Conservation (phyloP, 2,888 invertebrate genomes). For the Harpalus rubripes region DNA sequence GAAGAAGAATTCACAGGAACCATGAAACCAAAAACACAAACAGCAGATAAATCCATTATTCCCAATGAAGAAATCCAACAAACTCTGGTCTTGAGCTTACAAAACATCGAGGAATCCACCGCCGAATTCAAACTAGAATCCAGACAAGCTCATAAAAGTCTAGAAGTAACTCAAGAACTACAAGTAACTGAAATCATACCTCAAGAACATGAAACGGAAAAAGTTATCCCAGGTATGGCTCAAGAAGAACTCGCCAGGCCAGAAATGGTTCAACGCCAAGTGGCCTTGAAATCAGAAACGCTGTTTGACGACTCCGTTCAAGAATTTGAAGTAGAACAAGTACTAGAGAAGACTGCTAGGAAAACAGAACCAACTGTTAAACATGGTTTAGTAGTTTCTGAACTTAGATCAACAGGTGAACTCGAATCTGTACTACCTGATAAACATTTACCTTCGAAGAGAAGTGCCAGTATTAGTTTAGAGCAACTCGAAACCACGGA, state of each 20-base stretch:
- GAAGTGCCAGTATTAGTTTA: slow-evolving; percentile 76
- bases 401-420: slow-evolving; percentile 78
- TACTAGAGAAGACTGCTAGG: slow-evolving; percentile 72
- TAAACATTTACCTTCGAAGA: slow-evolving; percentile 76
- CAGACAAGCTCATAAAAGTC: slow-evolving; percentile 71
- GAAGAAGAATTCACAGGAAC: slow-evolving; percentile 73
- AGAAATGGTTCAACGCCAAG: slow-evolving; percentile 76
- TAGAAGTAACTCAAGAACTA: slow-evolving; percentile 72
- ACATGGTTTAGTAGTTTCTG: slow-evolving; percentile 79
- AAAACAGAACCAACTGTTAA: slow-evolving; percentile 73
- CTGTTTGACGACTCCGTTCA: slow-evolving; percentile 71
- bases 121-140: slow-evolving; percentile 42
- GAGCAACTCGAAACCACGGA: slow-evolving; percentile 75
- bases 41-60: slow-evolving; percentile 69
- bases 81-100: slow-evolving; percentile 70
- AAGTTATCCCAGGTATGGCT: slow-evolving; percentile 76
- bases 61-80: slow-evolving; percentile 71
- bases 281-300: slow-evolving; percentile 76
- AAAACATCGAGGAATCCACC: slow-evolving; percentile 71
- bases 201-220: slow-evolving; percentile 75
- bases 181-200: slow-evolving; percentile 75
- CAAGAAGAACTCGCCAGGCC: slow-evolving; percentile 77
- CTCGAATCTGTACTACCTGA: slow-evolving; percentile 77
- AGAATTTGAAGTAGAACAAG: slow-evolving; percentile 69
- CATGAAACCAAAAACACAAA: slow-evolving; percentile 72